Evolutionary conservation across 2,888 invertebrate species (phyloP).

Genomic region (Dysmachus trigonus): DNA sequence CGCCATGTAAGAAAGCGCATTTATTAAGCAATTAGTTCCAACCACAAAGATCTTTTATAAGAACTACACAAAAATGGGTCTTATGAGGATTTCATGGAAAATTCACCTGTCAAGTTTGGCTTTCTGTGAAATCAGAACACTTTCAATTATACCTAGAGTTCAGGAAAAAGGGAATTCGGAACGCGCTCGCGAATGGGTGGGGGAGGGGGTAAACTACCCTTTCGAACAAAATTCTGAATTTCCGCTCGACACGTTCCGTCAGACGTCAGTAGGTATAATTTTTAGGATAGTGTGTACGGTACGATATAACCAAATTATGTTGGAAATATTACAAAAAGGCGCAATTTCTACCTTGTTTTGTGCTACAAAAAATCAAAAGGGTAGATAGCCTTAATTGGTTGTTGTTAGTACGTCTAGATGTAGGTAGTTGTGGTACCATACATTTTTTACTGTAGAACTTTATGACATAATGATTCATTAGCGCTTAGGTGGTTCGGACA

Average conservation of each 20-base stretch:
- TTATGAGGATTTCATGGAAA: not conserved
- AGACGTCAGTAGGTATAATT: not conserved
- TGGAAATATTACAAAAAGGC: not conserved
- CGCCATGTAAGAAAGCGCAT: not conserved
- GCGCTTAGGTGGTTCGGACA: too few relatives aligned
- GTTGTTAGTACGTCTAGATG: too few relatives aligned
- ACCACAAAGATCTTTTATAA: not conserved
- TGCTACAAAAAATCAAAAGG: not conserved
- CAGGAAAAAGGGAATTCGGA: not conserved
- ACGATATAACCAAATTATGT: not conserved
- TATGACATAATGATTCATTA: too few relatives aligned
- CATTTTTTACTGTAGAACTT: too few relatives aligned
- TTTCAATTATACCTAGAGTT: not conserved
- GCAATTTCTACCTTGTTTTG: not conserved
- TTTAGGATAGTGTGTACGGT: not conserved
- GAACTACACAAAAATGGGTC: not conserved
- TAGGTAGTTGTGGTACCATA: too few relatives aligned
- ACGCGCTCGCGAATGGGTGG: not conserved
- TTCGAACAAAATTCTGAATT: not conserved
- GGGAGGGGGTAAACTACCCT: not conserved
- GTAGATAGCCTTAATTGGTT: not conserved
- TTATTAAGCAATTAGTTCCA: constrained; percentile 11
- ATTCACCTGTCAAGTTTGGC: not conserved
- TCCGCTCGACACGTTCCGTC: not conserved
- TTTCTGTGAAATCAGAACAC: not conserved